Percentiles rank a stretch among this genome's conserved stretches.
phyloP scores from a whole-genome alignment of 2,888 invertebrate species.

The Magallana nippona region DNA sequence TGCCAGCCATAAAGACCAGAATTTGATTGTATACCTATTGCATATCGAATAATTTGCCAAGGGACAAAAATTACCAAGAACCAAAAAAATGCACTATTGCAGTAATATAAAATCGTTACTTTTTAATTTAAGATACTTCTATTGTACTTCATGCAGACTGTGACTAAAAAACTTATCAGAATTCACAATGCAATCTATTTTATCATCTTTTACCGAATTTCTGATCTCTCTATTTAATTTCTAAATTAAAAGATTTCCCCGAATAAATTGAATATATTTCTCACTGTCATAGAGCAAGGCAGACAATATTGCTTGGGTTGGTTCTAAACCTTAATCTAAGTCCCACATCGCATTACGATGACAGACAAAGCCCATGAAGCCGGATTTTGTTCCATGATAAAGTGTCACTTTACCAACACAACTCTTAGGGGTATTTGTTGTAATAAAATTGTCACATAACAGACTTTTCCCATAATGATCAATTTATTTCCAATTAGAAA shows the following conservation, averaged over 20 bases:
- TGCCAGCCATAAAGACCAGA: neutral
- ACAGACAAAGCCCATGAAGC: neutral
- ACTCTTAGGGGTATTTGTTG: neutral
- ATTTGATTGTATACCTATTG: conserved; percentile 24
- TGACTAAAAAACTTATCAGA: neutral
- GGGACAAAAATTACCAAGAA: neutral
- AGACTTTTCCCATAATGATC: conserved; percentile 12
- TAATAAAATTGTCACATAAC: conserved; percentile 31
- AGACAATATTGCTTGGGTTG: neutral
- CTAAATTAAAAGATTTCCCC: neutral
- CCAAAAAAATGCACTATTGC: neutral
- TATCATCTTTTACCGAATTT: neutral
- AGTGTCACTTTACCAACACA: neutral
- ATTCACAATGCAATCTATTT: neutral
- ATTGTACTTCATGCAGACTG: neutral
- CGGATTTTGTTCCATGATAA: conserved; percentile 3
- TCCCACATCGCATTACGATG: conserved; percentile 1
- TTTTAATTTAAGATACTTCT: neutral
- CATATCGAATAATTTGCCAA: neutral
- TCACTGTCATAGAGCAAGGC: neutral
- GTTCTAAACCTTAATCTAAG: conserved; percentile 3
- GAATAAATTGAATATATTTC: neutral
- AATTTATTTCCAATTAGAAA: conserved; percentile 21
- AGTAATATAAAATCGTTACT: neutral
- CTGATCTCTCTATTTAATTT: neutral